Conservation (phyloP, 2,113 vertebrate genomes). For the Pipra filicauda region DNA sequence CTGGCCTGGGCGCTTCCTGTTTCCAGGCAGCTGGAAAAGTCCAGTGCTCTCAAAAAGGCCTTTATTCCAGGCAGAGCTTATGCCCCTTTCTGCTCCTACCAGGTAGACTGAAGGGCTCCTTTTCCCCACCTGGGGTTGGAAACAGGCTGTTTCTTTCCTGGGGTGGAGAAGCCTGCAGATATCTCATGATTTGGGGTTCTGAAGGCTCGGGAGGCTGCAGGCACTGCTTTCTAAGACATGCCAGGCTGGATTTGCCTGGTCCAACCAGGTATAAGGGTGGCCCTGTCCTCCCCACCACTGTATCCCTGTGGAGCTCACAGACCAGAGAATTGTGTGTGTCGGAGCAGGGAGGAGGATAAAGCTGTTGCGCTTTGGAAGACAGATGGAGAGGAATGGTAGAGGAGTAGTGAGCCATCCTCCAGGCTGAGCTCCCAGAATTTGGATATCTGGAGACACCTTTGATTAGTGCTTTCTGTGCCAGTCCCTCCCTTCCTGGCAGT, state of each 20-base stretch:
- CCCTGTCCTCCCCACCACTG: accelerated
- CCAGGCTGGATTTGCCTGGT: neutral
- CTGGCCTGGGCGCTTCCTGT: constrained; percentile 73
- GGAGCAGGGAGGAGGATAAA: neutral
- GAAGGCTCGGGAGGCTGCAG: accelerated
- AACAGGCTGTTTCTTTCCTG: neutral
- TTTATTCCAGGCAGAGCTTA: constrained; percentile 69
- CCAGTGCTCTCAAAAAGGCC: constrained; percentile 75
- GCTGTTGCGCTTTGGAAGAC: neutral
- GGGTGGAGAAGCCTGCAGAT: neutral
- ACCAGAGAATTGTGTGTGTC: accelerated
- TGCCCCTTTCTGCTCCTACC: neutral
- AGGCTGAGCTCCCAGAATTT: neutral
- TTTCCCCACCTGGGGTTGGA: neutral
- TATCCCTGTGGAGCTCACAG: neutral
- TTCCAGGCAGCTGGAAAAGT: constrained; percentile 80
- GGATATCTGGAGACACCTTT: neutral
- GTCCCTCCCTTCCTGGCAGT: neutral
- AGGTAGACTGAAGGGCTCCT: constrained; percentile 36
- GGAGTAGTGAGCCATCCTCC: neutral
- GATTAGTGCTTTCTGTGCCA: neutral
- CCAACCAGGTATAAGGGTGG: neutral
- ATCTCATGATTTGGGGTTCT: accelerated
- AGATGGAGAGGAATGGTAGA: neutral
- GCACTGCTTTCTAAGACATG: neutral